A percentile compares a stretch with the other conserved stretches of the same genome.
Evolutionary conservation across 1,140 invertebrate species (phyloP).

Genomic region (Drosophila grimshawi): DNA sequence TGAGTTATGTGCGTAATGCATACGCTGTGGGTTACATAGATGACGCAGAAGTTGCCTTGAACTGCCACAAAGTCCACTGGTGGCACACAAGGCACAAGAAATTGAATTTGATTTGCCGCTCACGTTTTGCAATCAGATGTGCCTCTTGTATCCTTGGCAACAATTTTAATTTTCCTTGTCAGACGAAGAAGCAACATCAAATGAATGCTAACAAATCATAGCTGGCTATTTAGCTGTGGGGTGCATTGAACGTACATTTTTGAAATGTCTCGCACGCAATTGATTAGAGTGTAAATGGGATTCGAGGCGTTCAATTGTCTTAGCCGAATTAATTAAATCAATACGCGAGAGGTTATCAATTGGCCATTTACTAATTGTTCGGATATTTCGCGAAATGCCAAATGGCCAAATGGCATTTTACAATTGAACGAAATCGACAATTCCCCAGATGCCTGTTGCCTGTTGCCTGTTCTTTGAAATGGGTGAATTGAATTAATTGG

Average conservation of each 20-base stretch:
- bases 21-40: constrained; percentile 9
- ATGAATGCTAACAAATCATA: constrained; percentile 54
- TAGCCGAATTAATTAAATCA: constrained; percentile 77
- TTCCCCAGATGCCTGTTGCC: constrained; percentile 25
- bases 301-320: constrained; percentile 67
- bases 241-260: constrained; percentile 31
- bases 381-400: constrained; percentile 21
- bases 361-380: constrained; percentile 52
- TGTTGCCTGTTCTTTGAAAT: constrained; percentile 23
- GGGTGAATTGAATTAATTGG: constrained; percentile 76
- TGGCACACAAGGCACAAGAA: constrained; percentile 17
- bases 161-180: constrained; percentile 65
- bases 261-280: constrained; percentile 63
- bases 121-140: constrained; percentile 36
- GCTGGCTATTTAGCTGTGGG: not conserved
- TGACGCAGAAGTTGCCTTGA: constrained; percentile 20
- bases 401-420: constrained; percentile 34
- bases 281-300: constrained; percentile 41
- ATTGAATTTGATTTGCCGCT: constrained; percentile 51
- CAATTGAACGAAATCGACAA: constrained; percentile 19
- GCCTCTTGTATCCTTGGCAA: constrained; percentile 30
- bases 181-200: constrained; percentile 38
- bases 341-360: constrained; percentile 41
- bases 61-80: constrained; percentile 21
- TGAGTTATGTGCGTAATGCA: constrained; percentile 30